Evolutionary conservation across 2,797 vertebrate genomes (phyloP), one percentile per base, ranked within the genome.

Genomic region (Oreortyx pictus): DNA sequence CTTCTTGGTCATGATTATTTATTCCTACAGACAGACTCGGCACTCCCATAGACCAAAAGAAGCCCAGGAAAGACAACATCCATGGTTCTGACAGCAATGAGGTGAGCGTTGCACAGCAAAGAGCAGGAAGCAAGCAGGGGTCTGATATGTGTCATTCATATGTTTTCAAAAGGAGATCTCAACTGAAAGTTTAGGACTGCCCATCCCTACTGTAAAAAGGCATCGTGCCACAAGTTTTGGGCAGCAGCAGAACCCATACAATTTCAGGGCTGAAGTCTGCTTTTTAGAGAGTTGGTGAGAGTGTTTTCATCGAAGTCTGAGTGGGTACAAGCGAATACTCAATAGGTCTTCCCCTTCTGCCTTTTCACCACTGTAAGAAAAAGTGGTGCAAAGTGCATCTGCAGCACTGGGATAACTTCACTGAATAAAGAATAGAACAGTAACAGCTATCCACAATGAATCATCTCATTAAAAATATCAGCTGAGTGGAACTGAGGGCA

Each of bases 321-420:
- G 25, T 31, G 14, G 4, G 4, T 31, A 49, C 23, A n/a, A 49
- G 11, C 4, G 11, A 70, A 73, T 11, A 17, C 15, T 59, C 41
- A 54, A 8, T 3, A 61, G 25, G 2, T 44, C 6, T 2, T 11
- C 25, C 31, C 33, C 57, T 44, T 7, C 9, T 23, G 0, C 50
- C 60, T 74, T 46, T 68, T 66, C 8, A 2, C 29, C 35, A 22
- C 35, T 33, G 14, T 39, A 37, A 77, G 24, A 35, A 82, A 49
- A 9, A 22, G 12, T 66, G 89, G 11, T 24, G 19, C 25, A 18
- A 67, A 90, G 22, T 60, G 35, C 19, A 71, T 19, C 17, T 47
- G 24, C 41, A 47, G 7, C 2, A 2, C 15, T 1, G 2, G 41
- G n/a, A 73, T 29, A 20, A 35, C 80, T 50, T 39, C 49, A n/a